Base-by-base conservation (phyloP, 2,888 invertebrate genomes). In the Schizotus pectinicornis region DNA sequence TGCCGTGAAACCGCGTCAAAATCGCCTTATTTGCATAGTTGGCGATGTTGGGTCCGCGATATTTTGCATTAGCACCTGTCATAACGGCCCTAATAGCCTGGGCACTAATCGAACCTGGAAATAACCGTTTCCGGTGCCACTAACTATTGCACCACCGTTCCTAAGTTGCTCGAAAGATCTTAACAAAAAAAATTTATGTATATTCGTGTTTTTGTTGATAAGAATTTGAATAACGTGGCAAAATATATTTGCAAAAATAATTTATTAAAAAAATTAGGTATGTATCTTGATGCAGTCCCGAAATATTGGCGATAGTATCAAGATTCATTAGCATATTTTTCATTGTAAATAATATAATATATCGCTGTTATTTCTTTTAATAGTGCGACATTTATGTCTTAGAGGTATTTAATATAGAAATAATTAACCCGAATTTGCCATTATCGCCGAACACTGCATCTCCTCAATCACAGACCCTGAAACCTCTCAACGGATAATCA, bases 261-360 rank as follows among this genome's bases (percentile, higher is more conserved):
- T 56, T 56, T 56, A 56, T 41, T 56, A 56, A 49, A 22, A 22
- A 49, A 56, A 49, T 49, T 56, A 56, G 41, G 36, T 54, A 54
- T 54, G 54, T 54, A 54, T 54, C 56, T 54, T 56, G 49, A 56
- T 56, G 45, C 37, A 56, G 56, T 37, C 49, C 38, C 31, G 49
- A 56, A 54, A 48, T 56, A 56, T 49, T 56, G 49, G 37, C 49
- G 49, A 56, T 56, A 49, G 36, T 43, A 56, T 49, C 56, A 33
- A 31, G 38, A 35, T 35, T 49, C 37, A 56, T 56, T 56, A 43
- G 45, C 56, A 56, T 56, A 56, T 49, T 56, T 56, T 56, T 49
- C 56, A 56, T 56, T 56, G 45, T 49, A 56, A 56, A 56, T 56
- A 56, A 56, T 43, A 56, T 49, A 34, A 56, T 49, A 54, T 54